phyloP scores from a whole-genome alignment of 1,140 invertebrate genomes.

The Sweltsa coloradensis region DNA sequence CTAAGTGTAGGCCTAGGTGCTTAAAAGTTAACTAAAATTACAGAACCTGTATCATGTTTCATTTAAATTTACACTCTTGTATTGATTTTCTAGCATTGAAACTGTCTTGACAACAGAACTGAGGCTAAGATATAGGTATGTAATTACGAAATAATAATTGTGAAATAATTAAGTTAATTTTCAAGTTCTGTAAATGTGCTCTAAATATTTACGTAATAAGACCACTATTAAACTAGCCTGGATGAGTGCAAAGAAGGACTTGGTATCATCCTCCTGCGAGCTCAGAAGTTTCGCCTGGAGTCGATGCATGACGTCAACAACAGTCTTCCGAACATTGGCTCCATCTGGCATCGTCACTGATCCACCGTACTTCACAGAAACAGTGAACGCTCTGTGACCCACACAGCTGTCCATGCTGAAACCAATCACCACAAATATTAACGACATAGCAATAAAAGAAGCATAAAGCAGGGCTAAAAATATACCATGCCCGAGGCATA shows the following conservation, averaged over 20 bases:
- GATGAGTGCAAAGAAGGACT: constrained; percentile 49
- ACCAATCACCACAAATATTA: no score
- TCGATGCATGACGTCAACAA: constrained; percentile 37
- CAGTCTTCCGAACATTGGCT: constrained; percentile 41
- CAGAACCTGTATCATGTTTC: no score
- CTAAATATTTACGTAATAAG: neutral
- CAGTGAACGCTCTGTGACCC: constrained; percentile 27
- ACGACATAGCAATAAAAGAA: no score
- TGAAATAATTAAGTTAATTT: neutral
- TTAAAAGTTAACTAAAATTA: no score
- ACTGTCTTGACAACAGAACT: no score
- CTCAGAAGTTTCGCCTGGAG: constrained; percentile 45
- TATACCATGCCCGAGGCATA: no score
- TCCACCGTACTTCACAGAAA: constrained; percentile 25
- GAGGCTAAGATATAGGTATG: neutral
- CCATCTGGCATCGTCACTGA: constrained; percentile 45
- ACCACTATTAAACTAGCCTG: constrained; percentile 29
- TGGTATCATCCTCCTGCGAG: constrained; percentile 59
- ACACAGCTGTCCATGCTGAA: constrained; percentile 25
- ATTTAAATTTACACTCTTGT: no score
- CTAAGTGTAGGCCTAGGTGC: no score
- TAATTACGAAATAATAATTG: neutral
- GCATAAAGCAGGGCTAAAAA: no score
- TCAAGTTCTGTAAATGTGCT: neutral
- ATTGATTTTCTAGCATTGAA: no score